Evolutionary conservation across 2,113 vertebrate genomes (phyloP).

Genomic region (Carassius carassius): DNA sequence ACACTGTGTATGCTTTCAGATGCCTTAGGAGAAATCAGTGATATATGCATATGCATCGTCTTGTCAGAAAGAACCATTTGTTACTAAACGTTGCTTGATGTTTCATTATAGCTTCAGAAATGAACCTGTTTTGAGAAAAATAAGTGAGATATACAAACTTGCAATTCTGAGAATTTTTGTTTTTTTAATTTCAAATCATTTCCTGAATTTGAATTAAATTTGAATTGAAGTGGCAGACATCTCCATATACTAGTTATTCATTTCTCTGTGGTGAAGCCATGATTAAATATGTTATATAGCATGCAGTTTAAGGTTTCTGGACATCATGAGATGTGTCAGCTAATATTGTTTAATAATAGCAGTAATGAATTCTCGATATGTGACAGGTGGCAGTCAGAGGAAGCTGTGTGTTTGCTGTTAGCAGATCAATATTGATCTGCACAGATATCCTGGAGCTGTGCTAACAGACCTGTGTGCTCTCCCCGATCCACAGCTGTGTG

Average conservation of each 20-base stretch:
- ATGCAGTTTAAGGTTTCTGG: background rate
- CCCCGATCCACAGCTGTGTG: background rate
- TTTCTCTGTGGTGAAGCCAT: background rate
- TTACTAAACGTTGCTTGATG: background rate
- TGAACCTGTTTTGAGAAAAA: background rate
- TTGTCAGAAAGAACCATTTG: too few relatives aligned
- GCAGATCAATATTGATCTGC: slow-evolving; percentile 77
- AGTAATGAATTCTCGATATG: background rate
- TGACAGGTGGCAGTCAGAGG: slow-evolving; percentile 76
- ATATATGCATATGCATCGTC: background rate
- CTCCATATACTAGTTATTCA: too few relatives aligned
- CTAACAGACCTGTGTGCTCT: slow-evolving; percentile 29
- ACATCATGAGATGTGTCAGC: background rate
- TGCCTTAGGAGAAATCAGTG: too few relatives aligned
- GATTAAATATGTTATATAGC: background rate
- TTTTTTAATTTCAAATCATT: too few relatives aligned
- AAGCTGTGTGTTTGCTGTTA: slow-evolving; percentile 70
- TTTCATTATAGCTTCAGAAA: background rate
- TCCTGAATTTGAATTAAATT: too few relatives aligned
- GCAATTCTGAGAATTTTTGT: too few relatives aligned
- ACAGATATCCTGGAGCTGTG: slow-evolving; percentile 10
- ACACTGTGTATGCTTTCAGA: background rate
- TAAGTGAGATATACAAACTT: too few relatives aligned
- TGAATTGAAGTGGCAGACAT: too few relatives aligned
- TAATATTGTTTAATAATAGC: background rate